A percentile compares a stretch with the other conserved stretches of the same genome.
These are phyloP conservation scores for Hydropotes inermis DNA, from an alignment of 2,113 vertebrate genomes.

Conservation along the genomic window DNA sequence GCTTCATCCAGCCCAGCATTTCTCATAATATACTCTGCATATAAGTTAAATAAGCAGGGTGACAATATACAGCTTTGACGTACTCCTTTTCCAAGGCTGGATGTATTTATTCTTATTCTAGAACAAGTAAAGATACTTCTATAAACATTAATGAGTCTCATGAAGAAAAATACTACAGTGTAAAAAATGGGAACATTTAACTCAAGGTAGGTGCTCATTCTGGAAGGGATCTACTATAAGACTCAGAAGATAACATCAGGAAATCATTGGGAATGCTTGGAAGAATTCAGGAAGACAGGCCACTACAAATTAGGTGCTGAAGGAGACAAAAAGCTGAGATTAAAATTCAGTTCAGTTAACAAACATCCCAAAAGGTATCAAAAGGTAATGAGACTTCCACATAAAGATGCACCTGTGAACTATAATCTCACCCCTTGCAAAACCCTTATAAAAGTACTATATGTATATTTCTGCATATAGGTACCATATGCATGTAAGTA, in stretches of 20 bases:
- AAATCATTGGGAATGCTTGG: neutral
- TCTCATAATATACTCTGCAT: neutral
- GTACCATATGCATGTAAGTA: neutral
- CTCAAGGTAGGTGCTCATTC: neutral
- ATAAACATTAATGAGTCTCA: neutral
- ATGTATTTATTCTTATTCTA: neutral
- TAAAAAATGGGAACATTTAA: neutral
- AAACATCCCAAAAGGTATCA: neutral
- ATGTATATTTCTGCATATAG: neutral
- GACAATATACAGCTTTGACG: neutral
- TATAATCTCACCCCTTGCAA: neutral
- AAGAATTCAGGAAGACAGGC: neutral
- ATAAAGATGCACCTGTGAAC: neutral
- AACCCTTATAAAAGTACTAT: neutral
- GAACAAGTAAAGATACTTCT: neutral
- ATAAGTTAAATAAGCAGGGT: neutral
- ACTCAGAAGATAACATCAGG: neutral
- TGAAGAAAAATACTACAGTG: neutral
- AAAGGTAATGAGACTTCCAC: neutral
- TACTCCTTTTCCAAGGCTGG: neutral
- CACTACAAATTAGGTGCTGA: neutral
- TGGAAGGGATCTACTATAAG: neutral
- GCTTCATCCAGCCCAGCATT: neutral
- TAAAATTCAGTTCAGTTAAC: neutral
- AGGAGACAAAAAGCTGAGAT: neutral